These are phyloP conservation scores for Heterohyrax brucei DNA, from an alignment of 2,797 vertebrate species.

Conservation along the genomic window DNA sequence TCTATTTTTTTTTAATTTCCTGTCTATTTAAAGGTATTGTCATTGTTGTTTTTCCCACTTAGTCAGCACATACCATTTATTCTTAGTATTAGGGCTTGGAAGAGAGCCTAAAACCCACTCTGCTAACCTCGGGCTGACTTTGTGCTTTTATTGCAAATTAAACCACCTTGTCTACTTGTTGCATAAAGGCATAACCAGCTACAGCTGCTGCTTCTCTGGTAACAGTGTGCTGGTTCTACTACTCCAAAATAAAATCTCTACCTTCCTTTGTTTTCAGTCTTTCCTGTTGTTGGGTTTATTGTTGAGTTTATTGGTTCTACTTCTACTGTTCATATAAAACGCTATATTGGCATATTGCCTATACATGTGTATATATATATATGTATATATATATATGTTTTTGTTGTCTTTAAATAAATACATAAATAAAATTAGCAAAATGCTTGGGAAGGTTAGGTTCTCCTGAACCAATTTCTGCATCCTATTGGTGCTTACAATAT, in stretches of 20 bases:
- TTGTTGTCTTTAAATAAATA: background rate
- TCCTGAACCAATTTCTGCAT: background rate
- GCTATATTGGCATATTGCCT: background rate
- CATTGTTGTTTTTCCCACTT: conserved; percentile 8
- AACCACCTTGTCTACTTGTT: conserved; percentile 61
- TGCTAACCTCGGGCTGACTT: conserved; percentile 75
- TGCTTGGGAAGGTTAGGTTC: background rate
- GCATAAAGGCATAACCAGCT: conserved; percentile 32
- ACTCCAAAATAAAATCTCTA: conserved; percentile 14
- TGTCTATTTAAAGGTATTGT: conserved; percentile 53
- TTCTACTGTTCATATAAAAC: conserved; percentile 31
- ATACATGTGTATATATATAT: too few relatives aligned
- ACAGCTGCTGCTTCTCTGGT: conserved; percentile 18
- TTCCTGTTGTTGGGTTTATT: background rate
- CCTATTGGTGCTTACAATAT: background rate
- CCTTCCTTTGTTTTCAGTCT: background rate
- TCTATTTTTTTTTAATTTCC: background rate
- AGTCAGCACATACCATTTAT: conserved; percentile 67
- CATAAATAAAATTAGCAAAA: background rate
- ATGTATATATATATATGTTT: background rate
- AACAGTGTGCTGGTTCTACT: background rate
- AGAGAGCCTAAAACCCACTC: conserved; percentile 79
- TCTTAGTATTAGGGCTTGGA: conserved; percentile 57
- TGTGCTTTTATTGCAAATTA: conserved; percentile 52
- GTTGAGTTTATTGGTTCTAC: background rate